These are phyloP conservation scores for Thamnophis elegans DNA, from an alignment of 2,797 vertebrate species.

Conservation along the genomic window DNA sequence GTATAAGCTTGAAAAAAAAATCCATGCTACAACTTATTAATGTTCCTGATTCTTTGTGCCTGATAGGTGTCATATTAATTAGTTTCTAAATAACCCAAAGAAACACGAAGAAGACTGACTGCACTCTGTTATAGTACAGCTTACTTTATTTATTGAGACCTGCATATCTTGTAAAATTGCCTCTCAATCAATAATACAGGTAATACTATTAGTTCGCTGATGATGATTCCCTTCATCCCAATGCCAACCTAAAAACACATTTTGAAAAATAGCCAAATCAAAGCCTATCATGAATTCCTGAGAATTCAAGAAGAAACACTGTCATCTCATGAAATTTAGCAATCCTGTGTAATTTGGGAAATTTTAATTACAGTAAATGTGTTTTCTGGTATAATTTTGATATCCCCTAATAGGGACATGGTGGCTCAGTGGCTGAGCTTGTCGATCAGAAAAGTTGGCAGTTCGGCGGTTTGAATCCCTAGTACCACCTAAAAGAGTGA, in stretches of 20 bases:
- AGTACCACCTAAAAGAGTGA: no score
- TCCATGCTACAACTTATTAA: not conserved
- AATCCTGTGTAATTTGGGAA: not conserved
- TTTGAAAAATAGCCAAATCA: not conserved
- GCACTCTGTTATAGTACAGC: not conserved
- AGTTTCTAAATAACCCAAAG: not conserved
- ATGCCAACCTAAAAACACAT: not conserved
- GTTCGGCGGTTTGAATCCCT: no score
- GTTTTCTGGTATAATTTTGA: not conserved
- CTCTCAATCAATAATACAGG: not conserved
- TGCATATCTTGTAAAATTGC: conserved; percentile 31
- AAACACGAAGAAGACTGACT: not conserved
- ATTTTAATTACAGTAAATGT: not conserved
- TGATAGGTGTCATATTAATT: not conserved
- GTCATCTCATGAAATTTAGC: not conserved
- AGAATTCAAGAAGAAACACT: not conserved
- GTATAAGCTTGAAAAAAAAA: not conserved
- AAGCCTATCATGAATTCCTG: not conserved
- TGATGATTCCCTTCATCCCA: not conserved
- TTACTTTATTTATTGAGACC: conserved; percentile 49
- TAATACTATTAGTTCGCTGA: not conserved
- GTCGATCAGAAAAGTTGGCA: no score
- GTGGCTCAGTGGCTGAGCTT: no score
- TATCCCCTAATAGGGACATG: not conserved
- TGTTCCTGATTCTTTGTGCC: not conserved